Conservation (phyloP, 2,888 invertebrate species). For the Phyto melanocephala region DNA sequence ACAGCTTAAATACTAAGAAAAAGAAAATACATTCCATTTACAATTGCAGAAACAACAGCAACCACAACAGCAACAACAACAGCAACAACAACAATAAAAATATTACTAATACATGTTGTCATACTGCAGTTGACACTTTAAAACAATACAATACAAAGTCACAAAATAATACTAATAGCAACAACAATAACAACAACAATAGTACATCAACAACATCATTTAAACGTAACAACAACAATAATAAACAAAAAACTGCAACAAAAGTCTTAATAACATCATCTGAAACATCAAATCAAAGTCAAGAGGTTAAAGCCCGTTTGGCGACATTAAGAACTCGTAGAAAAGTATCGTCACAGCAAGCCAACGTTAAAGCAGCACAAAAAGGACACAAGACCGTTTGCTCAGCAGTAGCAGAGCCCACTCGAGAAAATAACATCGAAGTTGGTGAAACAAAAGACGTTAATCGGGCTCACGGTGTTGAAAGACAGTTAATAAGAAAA, state of each 20-base stretch:
- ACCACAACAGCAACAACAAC: constrained; percentile 6
- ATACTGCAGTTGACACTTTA: constrained; percentile 56
- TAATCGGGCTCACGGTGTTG: neutral
- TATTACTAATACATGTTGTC: constrained; percentile 18
- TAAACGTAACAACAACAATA: constrained; percentile 34
- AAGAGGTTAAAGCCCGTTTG: constrained; percentile 64
- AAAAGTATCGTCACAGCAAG: constrained; percentile 10
- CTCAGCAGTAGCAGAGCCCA: neutral
- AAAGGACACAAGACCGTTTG: constrained; percentile 3
- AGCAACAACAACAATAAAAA: constrained; percentile 15
- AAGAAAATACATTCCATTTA: constrained; percentile 51
- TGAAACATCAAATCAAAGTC: constrained; percentile 47
- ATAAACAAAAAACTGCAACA: constrained; percentile 38
- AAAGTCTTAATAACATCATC: constrained; percentile 24
- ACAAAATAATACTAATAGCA: constrained; percentile 38
- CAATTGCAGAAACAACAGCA: no score
- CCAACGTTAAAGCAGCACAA: constrained; percentile 7
- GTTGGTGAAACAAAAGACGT: neutral
- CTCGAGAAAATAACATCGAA: constrained; percentile 4
- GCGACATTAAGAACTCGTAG: constrained; percentile 56
- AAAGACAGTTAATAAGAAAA: constrained; percentile 23
- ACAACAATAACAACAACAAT: constrained; percentile 24
- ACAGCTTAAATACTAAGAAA: constrained; percentile 38
- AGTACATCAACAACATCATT: neutral
- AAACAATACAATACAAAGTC: constrained; percentile 52